Evolutionary conservation across 2,113 vertebrate genomes (phyloP).

Genomic region (Carassius auratus): DNA sequence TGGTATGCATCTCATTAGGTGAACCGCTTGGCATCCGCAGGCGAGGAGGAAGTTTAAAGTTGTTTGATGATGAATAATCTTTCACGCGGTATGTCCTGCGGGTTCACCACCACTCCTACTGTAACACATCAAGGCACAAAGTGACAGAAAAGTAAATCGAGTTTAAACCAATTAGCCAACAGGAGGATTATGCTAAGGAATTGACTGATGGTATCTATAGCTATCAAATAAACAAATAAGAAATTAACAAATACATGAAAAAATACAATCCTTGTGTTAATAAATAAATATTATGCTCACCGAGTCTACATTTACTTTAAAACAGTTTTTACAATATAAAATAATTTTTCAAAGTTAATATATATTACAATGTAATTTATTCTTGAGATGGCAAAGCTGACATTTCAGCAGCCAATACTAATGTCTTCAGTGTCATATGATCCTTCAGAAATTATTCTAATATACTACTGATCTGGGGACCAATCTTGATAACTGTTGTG

Average conservation of each 20-base stretch:
- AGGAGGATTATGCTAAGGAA: background rate
- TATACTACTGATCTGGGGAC: background rate
- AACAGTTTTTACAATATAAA: background rate
- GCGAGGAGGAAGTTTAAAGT: constrained; percentile 76
- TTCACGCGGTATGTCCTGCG: constrained; percentile 67
- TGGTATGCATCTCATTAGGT: constrained; percentile 77
- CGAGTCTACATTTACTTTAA: background rate
- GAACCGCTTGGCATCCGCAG: constrained; percentile 78
- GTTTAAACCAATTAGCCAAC: constrained; percentile 22
- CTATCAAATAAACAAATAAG: background rate
- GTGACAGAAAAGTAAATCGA: constrained; percentile 9
- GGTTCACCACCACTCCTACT: constrained; percentile 49
- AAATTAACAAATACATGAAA: background rate
- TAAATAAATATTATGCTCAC: background rate
- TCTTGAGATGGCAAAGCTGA: background rate
- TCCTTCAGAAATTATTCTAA: background rate
- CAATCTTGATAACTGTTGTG: background rate
- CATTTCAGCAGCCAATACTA: background rate
- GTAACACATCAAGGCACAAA: constrained; percentile 49
- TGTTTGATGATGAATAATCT: constrained; percentile 75
- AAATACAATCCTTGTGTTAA: too few species aligned
- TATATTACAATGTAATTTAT: background rate
- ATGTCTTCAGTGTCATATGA: background rate
- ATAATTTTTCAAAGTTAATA: background rate
- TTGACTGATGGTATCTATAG: background rate